These are phyloP conservation scores for Oreocharis arfaki DNA, from an alignment of 2,113 vertebrate genomes.

Conservation along the genomic window DNA sequence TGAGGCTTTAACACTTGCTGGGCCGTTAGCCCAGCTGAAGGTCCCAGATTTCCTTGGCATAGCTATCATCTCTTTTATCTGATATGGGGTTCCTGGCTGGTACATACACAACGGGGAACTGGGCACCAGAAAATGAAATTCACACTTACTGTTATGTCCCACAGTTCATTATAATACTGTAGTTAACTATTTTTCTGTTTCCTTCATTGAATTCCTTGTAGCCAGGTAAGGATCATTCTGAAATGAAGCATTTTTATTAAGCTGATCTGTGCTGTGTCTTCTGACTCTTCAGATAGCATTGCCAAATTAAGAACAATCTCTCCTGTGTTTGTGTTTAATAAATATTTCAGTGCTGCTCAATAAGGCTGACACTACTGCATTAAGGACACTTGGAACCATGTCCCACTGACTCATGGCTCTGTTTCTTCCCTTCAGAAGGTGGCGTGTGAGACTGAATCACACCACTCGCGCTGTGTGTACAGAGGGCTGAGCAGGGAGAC, in stretches of 20 bases:
- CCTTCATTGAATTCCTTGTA: conserved; percentile 7
- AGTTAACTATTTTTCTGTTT: not conserved
- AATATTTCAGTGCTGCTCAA: conserved; percentile 1
- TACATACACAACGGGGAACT: not conserved
- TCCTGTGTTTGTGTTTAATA: conserved; percentile 14
- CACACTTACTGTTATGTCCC: not conserved
- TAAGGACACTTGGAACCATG: conserved; percentile 23
- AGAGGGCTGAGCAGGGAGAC: conserved; percentile 20
- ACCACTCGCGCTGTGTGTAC: conserved; percentile 8
- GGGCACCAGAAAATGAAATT: conserved; percentile 11
- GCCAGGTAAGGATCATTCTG: conserved; percentile 38
- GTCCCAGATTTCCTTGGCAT: not conserved
- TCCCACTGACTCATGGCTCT: conserved; percentile 54
- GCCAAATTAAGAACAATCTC: not conserved
- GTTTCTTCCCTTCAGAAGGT: conserved; percentile 43
- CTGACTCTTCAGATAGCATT: not conserved
- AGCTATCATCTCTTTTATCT: conserved; percentile 20
- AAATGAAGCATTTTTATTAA: conserved; percentile 56
- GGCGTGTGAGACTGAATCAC: conserved; percentile 32
- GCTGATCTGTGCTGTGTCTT: not conserved
- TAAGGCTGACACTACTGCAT: conserved; percentile 24
- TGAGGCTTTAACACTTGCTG: conserved; percentile 14
- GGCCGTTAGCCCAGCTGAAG: conserved; percentile 13
- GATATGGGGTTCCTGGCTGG: not conserved
- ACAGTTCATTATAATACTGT: not conserved